These are phyloP conservation scores for Mormyrus hasselquistii DNA, from an alignment of 2,797 vertebrate species.

Conservation along the genomic window DNA sequence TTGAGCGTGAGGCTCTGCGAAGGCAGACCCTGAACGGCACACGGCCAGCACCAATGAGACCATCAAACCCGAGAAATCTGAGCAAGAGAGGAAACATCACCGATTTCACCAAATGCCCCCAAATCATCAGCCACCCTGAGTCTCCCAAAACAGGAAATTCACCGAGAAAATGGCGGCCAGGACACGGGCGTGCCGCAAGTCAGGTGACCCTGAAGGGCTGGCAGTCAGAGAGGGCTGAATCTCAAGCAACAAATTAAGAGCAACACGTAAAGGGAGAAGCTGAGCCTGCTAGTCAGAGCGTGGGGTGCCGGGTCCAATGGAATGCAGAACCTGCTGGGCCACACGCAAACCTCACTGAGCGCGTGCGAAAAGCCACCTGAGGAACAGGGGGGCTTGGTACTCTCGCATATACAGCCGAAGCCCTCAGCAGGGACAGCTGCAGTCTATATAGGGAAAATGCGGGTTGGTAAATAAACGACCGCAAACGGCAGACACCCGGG, in stretches of 20 bases:
- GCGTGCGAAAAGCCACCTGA: neutral
- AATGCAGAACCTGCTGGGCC: neutral
- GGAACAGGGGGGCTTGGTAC: neutral
- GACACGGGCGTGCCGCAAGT: neutral
- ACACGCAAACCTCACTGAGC: neutral
- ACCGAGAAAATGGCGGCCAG: neutral
- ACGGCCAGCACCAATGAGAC: neutral
- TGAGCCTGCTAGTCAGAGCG: neutral
- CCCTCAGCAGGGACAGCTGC: neutral
- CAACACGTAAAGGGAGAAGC: neutral
- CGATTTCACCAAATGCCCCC: neutral
- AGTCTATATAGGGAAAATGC: neutral
- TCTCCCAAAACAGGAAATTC: neutral
- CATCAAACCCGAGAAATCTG: neutral
- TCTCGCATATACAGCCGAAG: neutral
- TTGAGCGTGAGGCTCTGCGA: neutral
- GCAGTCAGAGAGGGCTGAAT: neutral
- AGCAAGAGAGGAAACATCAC: neutral
- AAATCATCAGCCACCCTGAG: neutral
- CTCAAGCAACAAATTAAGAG: neutral
- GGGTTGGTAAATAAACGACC: neutral
- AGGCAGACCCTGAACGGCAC: neutral
- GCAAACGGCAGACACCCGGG: neutral
- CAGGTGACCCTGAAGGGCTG: neutral
- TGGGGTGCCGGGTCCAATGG: neutral